A percentile compares a stretch with the other conserved stretches of the same genome.
Evolutionary conservation across 2,888 invertebrate species (phyloP).

Genomic region (Craniophora ligustri): DNA sequence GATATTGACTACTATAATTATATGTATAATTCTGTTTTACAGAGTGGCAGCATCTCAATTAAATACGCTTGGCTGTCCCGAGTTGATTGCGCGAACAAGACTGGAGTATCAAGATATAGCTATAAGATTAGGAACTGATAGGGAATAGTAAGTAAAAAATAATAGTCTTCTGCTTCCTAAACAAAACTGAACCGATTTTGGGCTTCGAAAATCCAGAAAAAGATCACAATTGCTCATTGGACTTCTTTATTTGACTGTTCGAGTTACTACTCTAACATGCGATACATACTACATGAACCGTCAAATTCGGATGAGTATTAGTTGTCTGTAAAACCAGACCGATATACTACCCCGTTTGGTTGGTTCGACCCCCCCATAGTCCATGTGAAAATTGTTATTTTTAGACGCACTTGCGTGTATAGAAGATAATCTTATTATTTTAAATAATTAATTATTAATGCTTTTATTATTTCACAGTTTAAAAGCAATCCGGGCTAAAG

Average conservation of each 20-base stretch:
- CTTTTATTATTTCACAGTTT: slow-evolving; percentile 88
- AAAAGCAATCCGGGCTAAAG: slow-evolving; percentile 97
- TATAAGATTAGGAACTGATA: slow-evolving; percentile 97
- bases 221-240: too few species aligned
- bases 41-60: slow-evolving; percentile 99
- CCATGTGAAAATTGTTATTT: too few species aligned
- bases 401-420: neutral
- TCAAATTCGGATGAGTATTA: too few species aligned
- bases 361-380: too few species aligned
- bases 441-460: neutral
- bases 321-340: too few species aligned
- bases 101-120: slow-evolving; percentile 99
- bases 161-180: neutral
- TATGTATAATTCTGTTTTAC: slow-evolving; percentile 50
- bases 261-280: too few species aligned
- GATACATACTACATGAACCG: too few species aligned
- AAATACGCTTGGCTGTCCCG: slow-evolving; percentile 97
- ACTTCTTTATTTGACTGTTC: too few species aligned
- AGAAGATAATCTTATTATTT: slow-evolving; percentile 1
- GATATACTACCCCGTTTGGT: too few species aligned
- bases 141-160: slow-evolving; percentile 95
- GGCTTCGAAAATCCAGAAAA: too few species aligned
- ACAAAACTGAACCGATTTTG: neutral
- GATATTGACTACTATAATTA: too few species aligned
- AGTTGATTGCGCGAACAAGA: slow-evolving; percentile 96